Evolutionary conservation across 2,888 invertebrate species (phyloP).

Genomic region (Hirtodrosophila trivittata): DNA sequence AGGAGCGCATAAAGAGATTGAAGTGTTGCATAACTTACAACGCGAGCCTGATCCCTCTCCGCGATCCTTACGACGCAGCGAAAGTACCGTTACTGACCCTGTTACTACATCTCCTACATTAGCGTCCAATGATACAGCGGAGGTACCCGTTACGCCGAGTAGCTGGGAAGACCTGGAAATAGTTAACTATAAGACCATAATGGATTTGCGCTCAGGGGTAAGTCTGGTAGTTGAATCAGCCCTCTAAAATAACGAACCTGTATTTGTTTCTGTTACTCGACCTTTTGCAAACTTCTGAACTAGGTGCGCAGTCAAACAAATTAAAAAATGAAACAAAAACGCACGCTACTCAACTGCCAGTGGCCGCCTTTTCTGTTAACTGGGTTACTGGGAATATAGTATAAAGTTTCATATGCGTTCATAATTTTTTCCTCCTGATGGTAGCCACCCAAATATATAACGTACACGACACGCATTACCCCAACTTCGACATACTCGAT

Average conservation of each 20-base stretch:
- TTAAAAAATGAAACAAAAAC: conserved; percentile 43
- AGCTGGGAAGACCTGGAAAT: conserved; percentile 87
- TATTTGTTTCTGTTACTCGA: too few species aligned
- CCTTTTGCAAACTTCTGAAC: neutral
- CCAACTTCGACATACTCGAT: conserved; percentile 24
- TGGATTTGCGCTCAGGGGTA: conserved; percentile 89
- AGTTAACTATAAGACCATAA: conserved; percentile 86
- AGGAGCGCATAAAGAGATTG: conserved; percentile 86
- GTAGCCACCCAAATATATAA: conserved; percentile 58
- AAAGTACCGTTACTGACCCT: conserved; percentile 50
- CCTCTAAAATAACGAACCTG: too few species aligned
- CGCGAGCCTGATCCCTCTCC: conserved; percentile 88
- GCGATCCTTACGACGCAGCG: conserved; percentile 79
- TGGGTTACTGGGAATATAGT: conserved; percentile 73
- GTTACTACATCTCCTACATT: conserved; percentile 13
- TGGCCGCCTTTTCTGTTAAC: conserved; percentile 43
- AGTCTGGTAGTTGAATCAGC: conserved; percentile 63
- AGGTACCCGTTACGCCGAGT: conserved; percentile 67
- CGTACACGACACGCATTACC: conserved; percentile 68
- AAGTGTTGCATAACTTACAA: conserved; percentile 88
- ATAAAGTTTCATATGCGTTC: conserved; percentile 67
- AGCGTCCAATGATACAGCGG: conserved; percentile 55
- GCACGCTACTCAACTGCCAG: conserved; percentile 49
- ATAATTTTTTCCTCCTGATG: conserved; percentile 65
- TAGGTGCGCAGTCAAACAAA: conserved; percentile 13